phyloP scores from a whole-genome alignment of 1,140 invertebrate species.

The Campoletis sonorensis region DNA sequence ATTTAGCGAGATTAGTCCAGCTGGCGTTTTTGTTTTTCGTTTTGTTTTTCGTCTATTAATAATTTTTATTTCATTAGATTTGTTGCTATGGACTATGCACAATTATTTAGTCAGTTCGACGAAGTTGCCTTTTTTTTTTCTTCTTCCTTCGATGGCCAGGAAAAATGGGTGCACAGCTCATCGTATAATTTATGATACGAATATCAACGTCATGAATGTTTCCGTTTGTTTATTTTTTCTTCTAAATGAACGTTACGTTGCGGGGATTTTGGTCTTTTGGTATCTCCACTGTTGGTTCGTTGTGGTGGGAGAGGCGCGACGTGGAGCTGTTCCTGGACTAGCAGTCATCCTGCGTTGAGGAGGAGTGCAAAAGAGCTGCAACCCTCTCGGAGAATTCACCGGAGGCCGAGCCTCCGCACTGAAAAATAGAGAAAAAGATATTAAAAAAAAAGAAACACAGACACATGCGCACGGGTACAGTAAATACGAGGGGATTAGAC shows the following conservation, averaged over 20 bases:
- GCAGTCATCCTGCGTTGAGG: constrained; percentile 69
- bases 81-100: neutral
- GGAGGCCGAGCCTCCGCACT: constrained; percentile 60
- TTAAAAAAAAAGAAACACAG: neutral
- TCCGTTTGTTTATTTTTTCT: neutral
- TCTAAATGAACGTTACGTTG: constrained; percentile 25
- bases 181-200: constrained; percentile 2
- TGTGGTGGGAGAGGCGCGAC: neutral
- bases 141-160: neutral
- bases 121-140: neutral
- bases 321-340: constrained; percentile 56
- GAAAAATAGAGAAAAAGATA: constrained; percentile 47
- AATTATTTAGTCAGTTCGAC: neutral
- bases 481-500: too few relatives aligned
- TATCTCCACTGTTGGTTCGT: neutral
- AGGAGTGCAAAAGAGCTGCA: constrained; percentile 66
- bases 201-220: neutral
- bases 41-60: neutral
- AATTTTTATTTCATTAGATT: neutral
- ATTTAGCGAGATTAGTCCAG: constrained; percentile 3
- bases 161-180: neutral
- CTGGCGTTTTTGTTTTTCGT: neutral
- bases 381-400: constrained; percentile 66
- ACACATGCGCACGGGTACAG: neutral
- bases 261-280: neutral